A percentile compares a stretch with the other conserved stretches of the same genome.
Evolutionary conservation across 2,888 invertebrate genomes (phyloP).

Genomic region (Drosophila atripex): DNA sequence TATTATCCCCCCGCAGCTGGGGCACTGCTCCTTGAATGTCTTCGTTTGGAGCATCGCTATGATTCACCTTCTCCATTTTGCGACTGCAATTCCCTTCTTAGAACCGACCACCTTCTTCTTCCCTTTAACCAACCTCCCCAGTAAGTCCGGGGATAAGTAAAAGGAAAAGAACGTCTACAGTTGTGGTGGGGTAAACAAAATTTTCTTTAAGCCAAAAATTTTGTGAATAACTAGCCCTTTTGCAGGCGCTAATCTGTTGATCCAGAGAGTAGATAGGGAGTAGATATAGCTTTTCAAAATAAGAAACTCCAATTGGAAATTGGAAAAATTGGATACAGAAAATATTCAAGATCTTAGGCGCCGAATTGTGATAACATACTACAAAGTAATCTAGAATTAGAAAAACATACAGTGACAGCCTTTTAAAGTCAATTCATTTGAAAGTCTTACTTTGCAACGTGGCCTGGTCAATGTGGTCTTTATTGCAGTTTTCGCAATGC

Average conservation of each 20-base stretch:
- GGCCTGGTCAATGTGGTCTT: too few relatives aligned
- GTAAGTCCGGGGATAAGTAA: background rate
- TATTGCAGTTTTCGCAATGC: slow-evolving; percentile 19
- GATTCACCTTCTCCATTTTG: slow-evolving; percentile 44
- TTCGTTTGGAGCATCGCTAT: slow-evolving; percentile 55
- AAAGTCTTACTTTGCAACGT: slow-evolving; percentile 32
- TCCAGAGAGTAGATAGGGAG: too few relatives aligned
- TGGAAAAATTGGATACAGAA: too few relatives aligned
- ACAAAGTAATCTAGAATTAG: background rate
- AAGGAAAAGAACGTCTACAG: background rate
- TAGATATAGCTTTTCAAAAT: too few relatives aligned
- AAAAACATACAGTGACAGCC: slow-evolving; percentile 26
- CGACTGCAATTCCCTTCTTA: background rate
- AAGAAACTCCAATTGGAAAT: too few relatives aligned
- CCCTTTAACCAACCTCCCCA: too few relatives aligned
- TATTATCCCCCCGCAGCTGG: slow-evolving; percentile 34
- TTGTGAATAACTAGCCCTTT: background rate
- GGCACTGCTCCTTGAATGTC: slow-evolving; percentile 44
- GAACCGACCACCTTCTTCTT: too few relatives aligned
- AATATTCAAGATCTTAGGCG: too few relatives aligned
- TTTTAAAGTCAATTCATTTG: slow-evolving; percentile 56
- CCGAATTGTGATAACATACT: too few relatives aligned
- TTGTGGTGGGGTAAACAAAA: too few relatives aligned
- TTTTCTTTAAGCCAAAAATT: background rate
- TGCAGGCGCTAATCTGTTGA: background rate